Base-by-base conservation (phyloP, 2,113 vertebrate species). In the Pluvialis apricaria region DNA sequence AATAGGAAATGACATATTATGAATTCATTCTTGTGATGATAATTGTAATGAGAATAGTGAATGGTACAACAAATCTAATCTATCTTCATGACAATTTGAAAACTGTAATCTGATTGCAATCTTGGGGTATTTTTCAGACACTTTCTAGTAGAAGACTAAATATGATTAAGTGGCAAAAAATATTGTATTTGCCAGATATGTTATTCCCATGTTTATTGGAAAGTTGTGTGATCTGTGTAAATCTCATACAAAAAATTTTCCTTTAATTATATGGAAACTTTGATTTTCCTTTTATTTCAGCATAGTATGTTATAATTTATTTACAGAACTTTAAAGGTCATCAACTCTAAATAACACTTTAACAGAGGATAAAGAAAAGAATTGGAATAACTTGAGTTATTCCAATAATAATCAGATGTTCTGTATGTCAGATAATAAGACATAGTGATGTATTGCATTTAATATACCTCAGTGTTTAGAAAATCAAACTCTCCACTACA, bases 1-100 rank as follows among this genome's bases (percentile, higher is more conserved):
- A 96, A 97, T 92, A 95, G 94, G 96, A 97, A 97, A 96, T 77
- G 73, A 83, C 75, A 85, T 87, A 94, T 97, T 96, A 97, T 91
- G 88, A 96, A 95, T 96, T 96, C 88, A 86, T 96, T 88, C 95
- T 96, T 91, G 86, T 97, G 95, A 95, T 91, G 91, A 97, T 97
- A 96, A 97, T 96, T 97, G 79, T 88, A 97, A 97, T 86, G 90
- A 96, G 93, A 96, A 77, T 85, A 91, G 86, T 87, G 90, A 97
- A 92, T 94, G 92, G 92, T 96, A 95, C 95, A 96, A 96, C 93
- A 97, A 95, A 97, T 90, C 76, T 93, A 96, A 97, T 96, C 88
- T 82, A 95, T 97, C 96, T 96, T 96, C 86, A 47, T 80, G 93
- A 94, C 89, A 97, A 73, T 86, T 86, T 95, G 54, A 95, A 95